Evolutionary conservation across 1,140 invertebrate genomes (phyloP).

Genomic region (Druon quercuslanigerum): DNA sequence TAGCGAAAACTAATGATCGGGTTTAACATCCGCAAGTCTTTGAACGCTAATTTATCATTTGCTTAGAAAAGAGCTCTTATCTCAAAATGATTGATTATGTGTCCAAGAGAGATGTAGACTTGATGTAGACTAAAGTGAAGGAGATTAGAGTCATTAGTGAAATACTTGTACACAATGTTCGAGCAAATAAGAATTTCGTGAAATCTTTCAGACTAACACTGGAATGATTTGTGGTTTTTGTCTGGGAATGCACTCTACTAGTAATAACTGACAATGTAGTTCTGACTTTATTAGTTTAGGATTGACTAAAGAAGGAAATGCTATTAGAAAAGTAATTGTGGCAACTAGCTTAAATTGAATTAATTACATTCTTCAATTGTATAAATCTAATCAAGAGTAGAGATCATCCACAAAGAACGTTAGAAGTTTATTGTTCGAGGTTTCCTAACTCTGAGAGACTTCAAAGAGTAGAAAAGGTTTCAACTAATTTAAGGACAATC

Average conservation of each 20-base stretch:
- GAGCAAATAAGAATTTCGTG: neutral
- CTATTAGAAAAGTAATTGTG: too few relatives aligned
- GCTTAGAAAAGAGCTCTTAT: constrained; percentile 4
- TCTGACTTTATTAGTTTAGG: too few relatives aligned
- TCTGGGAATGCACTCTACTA: neutral
- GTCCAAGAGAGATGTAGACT: constrained; percentile 13
- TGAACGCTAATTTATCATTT: constrained; percentile 18
- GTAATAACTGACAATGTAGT: neutral
- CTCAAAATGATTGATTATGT: constrained; percentile 18
- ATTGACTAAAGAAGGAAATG: too few relatives aligned
- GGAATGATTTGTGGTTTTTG: neutral
- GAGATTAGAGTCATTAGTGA: constrained; percentile 11
- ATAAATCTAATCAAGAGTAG: neutral
- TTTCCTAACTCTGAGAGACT: neutral
- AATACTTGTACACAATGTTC: neutral
- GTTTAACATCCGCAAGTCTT: constrained; percentile 16
- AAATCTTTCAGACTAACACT: neutral
- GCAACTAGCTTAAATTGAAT: too few relatives aligned
- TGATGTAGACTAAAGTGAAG: constrained; percentile 17
- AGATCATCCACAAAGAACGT: constrained; percentile 3
- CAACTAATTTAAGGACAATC: constrained; percentile 24
- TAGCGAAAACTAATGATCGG: constrained; percentile 29
- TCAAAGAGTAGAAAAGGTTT: neutral
- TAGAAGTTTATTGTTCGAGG: constrained; percentile 17
- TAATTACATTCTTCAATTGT: too few relatives aligned